Base-by-base conservation (phyloP, 53 echinoderm and acorn worm species). In the Crossaster papposus region DNA sequence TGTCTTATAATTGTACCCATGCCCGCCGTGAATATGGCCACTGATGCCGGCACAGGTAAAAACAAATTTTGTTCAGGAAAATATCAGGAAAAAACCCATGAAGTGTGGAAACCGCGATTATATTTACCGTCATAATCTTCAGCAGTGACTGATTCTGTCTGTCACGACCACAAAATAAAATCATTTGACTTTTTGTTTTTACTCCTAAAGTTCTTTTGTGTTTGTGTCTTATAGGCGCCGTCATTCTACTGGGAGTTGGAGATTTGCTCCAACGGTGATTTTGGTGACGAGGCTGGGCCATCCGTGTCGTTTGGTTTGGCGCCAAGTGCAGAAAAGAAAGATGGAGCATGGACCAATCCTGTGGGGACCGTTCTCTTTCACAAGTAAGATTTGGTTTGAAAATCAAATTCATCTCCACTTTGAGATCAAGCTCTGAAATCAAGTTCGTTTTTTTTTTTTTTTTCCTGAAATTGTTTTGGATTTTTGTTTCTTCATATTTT, bases 221-320 rank as follows among this genome's bases (percentile, higher is more conserved):
- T 58, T 11, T n/a, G 17, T 23, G 28, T 68, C 28, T 81, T 83
- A 1, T 53, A 96, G 96, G 96, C 96, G 0, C 91, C 96, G 14
- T 94, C 96, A 17, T 96, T 96, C 86, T 96, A 96, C 92, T 96
- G 96, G 96, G 96, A 96, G 82, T 72, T 96, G 37, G 94, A 96
- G 86, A 94, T 96, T 75, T 96, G 94, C 79, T 96, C 94, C 51
- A 92, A 91, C 73, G 96, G 96, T 0, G 96, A 96, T 51, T 84
- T 82, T 52, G 94, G 81, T 23, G 96, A 96, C 23, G 96, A 96
- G 28, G 76, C 94, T 14, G 96, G 96, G 13, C 96, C 96, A 14
- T 92, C 90, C 29, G 94, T 96, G 79, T 96, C 96, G 12, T 94
- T 96, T 84, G 96, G 96, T 15, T 91, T 96, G 84, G 94, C 96